Conservation (phyloP, 2,888 invertebrate genomes). For the Bhutanitis thaidina region DNA sequence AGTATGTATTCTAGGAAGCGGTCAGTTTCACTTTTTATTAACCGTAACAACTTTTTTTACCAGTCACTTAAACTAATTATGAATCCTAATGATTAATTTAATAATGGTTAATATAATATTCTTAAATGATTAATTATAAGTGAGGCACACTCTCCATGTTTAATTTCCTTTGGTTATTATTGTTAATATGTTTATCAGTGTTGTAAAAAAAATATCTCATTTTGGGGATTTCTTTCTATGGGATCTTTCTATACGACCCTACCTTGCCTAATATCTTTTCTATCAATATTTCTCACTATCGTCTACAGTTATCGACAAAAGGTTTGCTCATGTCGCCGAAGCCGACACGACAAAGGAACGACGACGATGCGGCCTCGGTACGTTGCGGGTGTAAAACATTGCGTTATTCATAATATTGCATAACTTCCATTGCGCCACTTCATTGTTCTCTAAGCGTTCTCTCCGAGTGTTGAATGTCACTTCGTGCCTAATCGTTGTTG, state of each 20-base stretch:
- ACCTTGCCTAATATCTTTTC: conserved; percentile 19
- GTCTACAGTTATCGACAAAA: conserved; percentile 64
- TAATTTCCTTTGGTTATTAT: not conserved
- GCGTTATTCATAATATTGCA: conserved; percentile 21
- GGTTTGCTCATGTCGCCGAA: conserved; percentile 65
- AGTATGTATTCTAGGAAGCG: too few species aligned
- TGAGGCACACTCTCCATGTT: too few species aligned
- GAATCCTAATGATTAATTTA: too few species aligned
- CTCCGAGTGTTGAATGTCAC: conserved; percentile 13
- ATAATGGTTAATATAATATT: too few species aligned
- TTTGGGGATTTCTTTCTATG: conserved; percentile 1
- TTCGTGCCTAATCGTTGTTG: conserved; percentile 8
- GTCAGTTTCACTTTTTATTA: too few species aligned
- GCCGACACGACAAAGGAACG: conserved; percentile 55
- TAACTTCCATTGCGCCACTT: conserved; percentile 11
- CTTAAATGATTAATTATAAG: too few species aligned
- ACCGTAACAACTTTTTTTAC: too few species aligned
- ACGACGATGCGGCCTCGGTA: conserved; percentile 53
- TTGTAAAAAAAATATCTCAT: not conserved
- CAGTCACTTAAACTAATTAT: too few species aligned
- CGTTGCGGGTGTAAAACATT: conserved; percentile 42
- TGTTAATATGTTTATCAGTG: not conserved
- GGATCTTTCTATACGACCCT: conserved; percentile 1
- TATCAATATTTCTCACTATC: conserved; percentile 40
- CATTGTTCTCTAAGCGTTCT: conserved; percentile 9